Conservation (phyloP, 2,797 vertebrate species). For the Platyrinchus mystaceus region DNA sequence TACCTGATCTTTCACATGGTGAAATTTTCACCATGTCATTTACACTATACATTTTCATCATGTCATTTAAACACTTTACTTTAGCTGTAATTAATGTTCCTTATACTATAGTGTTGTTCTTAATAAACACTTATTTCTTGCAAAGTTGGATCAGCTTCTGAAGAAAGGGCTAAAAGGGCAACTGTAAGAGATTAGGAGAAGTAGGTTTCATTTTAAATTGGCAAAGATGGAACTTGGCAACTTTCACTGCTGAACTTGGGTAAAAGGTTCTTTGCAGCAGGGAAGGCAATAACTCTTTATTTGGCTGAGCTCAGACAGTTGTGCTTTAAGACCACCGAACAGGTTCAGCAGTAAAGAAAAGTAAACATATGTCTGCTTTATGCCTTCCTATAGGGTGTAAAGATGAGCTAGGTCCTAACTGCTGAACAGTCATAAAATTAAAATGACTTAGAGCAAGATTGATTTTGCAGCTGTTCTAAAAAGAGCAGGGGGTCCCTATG, state of each 20-base stretch:
- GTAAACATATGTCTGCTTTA: background rate
- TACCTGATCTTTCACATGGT: background rate
- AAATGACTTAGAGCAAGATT: background rate
- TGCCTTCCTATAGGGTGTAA: background rate
- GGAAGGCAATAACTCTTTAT: background rate
- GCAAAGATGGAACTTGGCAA: background rate
- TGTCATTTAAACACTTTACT: background rate
- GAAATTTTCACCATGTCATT: too few species aligned
- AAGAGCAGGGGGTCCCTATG: rapidly evolving
- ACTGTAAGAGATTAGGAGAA: background rate
- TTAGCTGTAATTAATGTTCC: background rate
- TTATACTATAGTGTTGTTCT: background rate
- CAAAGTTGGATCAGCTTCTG: background rate
- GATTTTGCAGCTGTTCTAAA: background rate
- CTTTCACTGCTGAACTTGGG: background rate
- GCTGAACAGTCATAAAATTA: background rate
- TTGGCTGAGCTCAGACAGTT: background rate
- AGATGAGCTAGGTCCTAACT: background rate
- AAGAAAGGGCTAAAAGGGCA: background rate
- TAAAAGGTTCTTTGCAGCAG: background rate
- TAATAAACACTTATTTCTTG: background rate
- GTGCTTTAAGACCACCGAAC: background rate
- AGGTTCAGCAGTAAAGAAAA: background rate
- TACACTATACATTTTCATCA: background rate
- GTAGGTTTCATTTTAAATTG: background rate